Evolutionary conservation across 2,888 invertebrate species (phyloP), one percentile per base, ranked within the genome.

Genomic region (Nomada fucata): DNA sequence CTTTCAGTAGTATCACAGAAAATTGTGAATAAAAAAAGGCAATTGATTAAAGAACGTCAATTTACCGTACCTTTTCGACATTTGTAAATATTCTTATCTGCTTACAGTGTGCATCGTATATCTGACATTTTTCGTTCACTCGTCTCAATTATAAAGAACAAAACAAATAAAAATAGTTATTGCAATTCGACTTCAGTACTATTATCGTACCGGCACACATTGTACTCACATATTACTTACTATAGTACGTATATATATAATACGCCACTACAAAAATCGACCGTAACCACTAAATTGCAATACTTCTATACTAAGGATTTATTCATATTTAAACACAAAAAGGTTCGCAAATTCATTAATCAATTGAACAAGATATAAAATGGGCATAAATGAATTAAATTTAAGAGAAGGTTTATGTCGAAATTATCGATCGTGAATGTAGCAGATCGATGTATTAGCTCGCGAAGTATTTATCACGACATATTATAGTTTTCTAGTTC

Each of bases 71-170:
- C 52, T 82, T 77, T 76, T 71, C 60, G 73, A 42, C 64, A 59
- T 79, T 79, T 89, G 85, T 89, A 87, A 79, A 89, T 88, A 88
- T 80, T 74, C 74, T 85, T 79, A 70, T 82, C 82, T 82, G 83
- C 89, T 82, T 88, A 88, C 81, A 78, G 68, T 88, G 82, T 87
- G 87, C 85, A 79, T 86, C 78, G 65, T 85, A 83, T 79, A 81
- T 82, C 79, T 82, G 83, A 79, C 76, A 84, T 83, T 76, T 83
- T 85, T 87, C 85, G 85, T 87, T 88, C 82, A 73, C 71, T 82
- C 74, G 70, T 79, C 77, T 69, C 72, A 67, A 36, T 88, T 86
- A 82, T 74, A 52, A 85, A 72, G 70, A 76, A 77, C 29, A 75
- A 64, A 75, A 76, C 77, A 75, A 88, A 83, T 84, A 86, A 83